Evolutionary conservation across 2,797 vertebrate genomes (phyloP).

Genomic region (Scleropages formosus): DNA sequence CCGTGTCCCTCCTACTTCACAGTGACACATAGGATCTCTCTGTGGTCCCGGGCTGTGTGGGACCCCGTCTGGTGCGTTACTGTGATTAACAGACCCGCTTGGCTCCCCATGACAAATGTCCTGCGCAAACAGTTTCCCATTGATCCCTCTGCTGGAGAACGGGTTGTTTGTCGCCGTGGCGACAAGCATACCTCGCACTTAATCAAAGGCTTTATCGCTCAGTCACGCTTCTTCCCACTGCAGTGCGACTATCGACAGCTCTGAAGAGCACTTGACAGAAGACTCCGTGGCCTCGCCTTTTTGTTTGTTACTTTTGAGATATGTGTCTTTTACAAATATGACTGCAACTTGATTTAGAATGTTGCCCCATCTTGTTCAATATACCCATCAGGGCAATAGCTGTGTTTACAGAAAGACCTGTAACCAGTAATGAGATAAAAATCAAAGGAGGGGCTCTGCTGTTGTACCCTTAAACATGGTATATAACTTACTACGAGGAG

Average conservation of each 20-base stretch:
- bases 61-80: constrained; percentile 5
- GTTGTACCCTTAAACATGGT: neutral
- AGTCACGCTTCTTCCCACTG: neutral
- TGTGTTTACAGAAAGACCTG: neutral
- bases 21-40: constrained; percentile 22
- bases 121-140: neutral
- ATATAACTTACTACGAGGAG: neutral
- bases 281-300: neutral
- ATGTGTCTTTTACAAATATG: neutral
- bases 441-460: neutral
- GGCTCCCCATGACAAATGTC: neutral
- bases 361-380: neutral
- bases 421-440: neutral
- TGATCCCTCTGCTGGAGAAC: neutral
- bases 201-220: neutral
- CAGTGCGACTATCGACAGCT: neutral
- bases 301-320: neutral
- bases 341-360: neutral
- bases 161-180: neutral
- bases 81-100: constrained; percentile 22
- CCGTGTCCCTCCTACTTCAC: neutral
- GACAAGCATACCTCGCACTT: neutral
- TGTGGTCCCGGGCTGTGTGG: neutral
- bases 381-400: neutral
- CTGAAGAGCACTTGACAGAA: neutral